Conservation (phyloP, 2,888 invertebrate genomes). For the Chaitophorus viminalis region DNA sequence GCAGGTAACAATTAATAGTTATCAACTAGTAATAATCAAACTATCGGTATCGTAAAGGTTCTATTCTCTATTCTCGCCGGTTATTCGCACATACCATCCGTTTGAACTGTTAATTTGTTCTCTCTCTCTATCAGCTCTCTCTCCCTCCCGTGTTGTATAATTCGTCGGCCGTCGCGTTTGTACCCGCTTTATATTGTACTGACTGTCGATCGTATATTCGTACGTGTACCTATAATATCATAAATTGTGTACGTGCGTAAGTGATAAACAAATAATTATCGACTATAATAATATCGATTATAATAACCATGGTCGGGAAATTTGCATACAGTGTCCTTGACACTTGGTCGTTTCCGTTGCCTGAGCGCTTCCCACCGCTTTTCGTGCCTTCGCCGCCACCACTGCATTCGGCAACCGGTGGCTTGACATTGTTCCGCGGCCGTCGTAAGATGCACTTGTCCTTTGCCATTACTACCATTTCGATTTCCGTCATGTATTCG, state of each 20-base stretch:
- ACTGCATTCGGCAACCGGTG: background rate
- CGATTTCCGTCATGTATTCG: conserved; percentile 7
- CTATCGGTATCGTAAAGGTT: too few relatives aligned
- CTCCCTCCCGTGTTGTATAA: too few relatives aligned
- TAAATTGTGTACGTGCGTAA: background rate
- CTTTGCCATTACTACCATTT: background rate
- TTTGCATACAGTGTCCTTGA: conserved; percentile 30
- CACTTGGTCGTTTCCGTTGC: conserved; percentile 34
- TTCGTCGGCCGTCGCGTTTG: background rate
- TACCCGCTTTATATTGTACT: background rate
- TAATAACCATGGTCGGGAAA: background rate
- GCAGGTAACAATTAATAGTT: too few relatives aligned
- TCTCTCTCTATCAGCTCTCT: too few relatives aligned
- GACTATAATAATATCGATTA: background rate
- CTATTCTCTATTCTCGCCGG: too few relatives aligned
- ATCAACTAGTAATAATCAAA: too few relatives aligned
- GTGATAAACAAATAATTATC: background rate
- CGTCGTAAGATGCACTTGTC: conserved; percentile 22
- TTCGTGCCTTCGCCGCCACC: background rate
- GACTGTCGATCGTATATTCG: background rate
- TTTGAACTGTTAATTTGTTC: too few relatives aligned
- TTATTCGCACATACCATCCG: too few relatives aligned
- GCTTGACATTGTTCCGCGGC: conserved; percentile 1
- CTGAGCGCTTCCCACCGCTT: background rate
- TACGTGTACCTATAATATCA: too few relatives aligned